These are phyloP conservation scores for Delichon dasypus DNA, from an alignment of 2,797 vertebrate species.

Conservation along the genomic window DNA sequence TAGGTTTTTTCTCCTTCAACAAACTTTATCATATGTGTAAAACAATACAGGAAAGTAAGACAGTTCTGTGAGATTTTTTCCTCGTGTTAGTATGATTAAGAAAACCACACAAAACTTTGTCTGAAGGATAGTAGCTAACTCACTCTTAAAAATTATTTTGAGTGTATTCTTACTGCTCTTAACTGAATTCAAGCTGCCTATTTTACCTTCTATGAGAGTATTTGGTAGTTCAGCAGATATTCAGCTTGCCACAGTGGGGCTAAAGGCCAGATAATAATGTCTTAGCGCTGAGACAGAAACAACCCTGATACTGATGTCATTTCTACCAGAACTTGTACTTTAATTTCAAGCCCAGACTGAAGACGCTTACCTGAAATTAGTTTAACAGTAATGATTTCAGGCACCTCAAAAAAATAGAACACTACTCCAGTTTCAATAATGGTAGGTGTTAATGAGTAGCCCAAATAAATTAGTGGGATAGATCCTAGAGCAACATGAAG, in stretches of 20 bases:
- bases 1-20: background rate
- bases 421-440: background rate
- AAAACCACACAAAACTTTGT: background rate
- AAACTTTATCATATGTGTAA: background rate
- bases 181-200: background rate
- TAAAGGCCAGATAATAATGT: background rate
- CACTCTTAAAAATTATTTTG: background rate
- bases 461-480: background rate
- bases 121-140: background rate
- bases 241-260: background rate
- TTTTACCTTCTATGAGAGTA: background rate
- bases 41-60: background rate
- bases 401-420: background rate
- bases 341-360: background rate
- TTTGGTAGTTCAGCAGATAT: background rate
- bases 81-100: background rate
- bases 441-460: background rate
- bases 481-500: background rate
- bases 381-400: background rate
- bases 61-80: background rate
- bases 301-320: background rate
- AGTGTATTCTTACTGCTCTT: constrained; percentile 1
- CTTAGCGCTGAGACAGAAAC: background rate
- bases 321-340: background rate
- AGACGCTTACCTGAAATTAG: background rate